Conservation (phyloP, 2,797 vertebrate species). For the Ceryle rudis region DNA sequence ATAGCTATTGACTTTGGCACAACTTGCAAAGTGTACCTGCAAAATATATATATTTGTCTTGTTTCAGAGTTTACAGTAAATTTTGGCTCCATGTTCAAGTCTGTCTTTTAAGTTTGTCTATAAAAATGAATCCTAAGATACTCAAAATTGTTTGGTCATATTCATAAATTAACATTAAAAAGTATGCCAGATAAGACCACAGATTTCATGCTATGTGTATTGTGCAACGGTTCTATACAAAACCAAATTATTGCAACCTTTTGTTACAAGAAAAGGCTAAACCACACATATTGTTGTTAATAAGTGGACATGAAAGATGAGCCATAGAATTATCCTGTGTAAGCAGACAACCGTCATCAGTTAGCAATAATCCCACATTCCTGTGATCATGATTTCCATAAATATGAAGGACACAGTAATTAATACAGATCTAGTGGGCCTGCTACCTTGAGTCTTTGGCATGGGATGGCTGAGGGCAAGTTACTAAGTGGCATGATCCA, state of each 20-base stretch:
- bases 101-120: not conserved
- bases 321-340: not conserved
- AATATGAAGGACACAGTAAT: not conserved
- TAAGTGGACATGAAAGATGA: not conserved
- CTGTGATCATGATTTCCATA: not conserved
- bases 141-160: not conserved
- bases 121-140: not conserved
- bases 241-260: not conserved
- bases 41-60: not conserved
- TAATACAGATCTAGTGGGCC: not conserved
- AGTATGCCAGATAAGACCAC: not conserved
- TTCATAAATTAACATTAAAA: not conserved
- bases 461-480: not conserved
- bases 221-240: not conserved
- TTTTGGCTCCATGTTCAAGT: not conserved
- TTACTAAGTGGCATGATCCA: not conserved
- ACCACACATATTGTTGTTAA: not conserved
- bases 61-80: not conserved
- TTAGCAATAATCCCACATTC: conserved; percentile 15
- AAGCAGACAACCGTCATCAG: not conserved
- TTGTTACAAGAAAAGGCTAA: not conserved
- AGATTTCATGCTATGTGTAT: not conserved
- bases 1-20: not conserved
- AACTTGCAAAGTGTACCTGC: not conserved
- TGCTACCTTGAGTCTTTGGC: not conserved